Base-by-base conservation (phyloP, 2,113 vertebrate species). In the Elanoides forficatus region DNA sequence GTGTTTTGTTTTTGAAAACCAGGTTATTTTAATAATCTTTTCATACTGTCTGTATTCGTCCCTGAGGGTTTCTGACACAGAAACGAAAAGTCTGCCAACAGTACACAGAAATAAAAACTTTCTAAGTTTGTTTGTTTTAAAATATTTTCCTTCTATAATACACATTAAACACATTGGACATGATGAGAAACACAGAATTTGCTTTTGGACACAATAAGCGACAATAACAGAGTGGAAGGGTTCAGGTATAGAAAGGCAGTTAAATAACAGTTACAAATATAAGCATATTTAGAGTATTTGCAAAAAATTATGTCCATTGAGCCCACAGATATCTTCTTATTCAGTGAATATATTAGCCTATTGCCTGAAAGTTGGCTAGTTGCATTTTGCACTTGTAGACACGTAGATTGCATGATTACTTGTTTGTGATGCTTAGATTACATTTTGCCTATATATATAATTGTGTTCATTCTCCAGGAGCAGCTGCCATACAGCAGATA, bases 361-460 rank as follows among this genome's bases (percentile, higher is more conserved):
- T 20, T 16, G 47, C 65, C 87, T 32, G 9, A 2, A 5, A 18
- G 15, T 1, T 11, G 20, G 10, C 63, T 45, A 30, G 29, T 10
- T 18, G 68, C 25, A 0, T 17, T 70, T 6, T 56, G 75, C 47
- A 6, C 58, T 17, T 43, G 2, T 17, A 21, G 58, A 19, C 84
- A 10, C 0, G 0, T 0, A 3, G 62, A 7, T 3, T 34, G 34
- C 21, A 5, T 11, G 10, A 1, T n/a, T 7, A 0, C 45, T 18
- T n/a, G 40, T 20, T 45, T 21, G 53, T 25, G 40, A 13, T 30
- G 52, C 66, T 79, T 14, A 0, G 32, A 15, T 42, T 1, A 0
- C 13, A 2, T 48, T 88, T 47, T 66, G 7, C 30, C 23, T 8
- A 0, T 14, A 1, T 4, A 1, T 21, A 3, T 7, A 2, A 0